A percentile compares a stretch with the other conserved stretches of the same genome.
Conservation (phyloP, 2,113 vertebrate genomes). For the Rafetus swinhoei region DNA sequence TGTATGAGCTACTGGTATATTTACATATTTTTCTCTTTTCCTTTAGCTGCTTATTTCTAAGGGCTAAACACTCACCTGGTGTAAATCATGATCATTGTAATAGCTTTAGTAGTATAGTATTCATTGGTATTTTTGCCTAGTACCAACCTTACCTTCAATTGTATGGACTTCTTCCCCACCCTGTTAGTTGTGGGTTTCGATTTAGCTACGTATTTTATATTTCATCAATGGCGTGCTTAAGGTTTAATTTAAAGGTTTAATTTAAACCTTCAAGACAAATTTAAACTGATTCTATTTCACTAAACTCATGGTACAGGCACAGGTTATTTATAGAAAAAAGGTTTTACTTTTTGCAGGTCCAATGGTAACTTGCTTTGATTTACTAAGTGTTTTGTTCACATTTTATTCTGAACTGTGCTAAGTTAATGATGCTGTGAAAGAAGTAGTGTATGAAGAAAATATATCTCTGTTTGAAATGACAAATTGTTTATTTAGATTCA, state of each 20-base stretch:
- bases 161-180: neutral
- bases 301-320: neutral
- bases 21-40: neutral
- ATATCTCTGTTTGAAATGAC: neutral
- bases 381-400: conserved; percentile 27
- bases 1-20: accelerated
- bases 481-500: neutral
- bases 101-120: neutral
- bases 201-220: conserved; percentile 15
- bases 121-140: neutral
- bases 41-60: neutral
- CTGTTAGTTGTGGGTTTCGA: neutral
- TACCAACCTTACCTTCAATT: neutral
- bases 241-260: no score
- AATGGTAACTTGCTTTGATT: conserved; percentile 47
- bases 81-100: accelerated
- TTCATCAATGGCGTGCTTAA: conserved; percentile 27
- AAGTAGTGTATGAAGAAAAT: neutral
- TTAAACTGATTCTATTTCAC: conserved; percentile 46
- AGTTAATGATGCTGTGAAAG: conserved; percentile 27
- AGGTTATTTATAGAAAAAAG: neutral
- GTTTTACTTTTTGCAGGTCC: conserved; percentile 33
- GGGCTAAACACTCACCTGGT: neutral
- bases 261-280: conserved; percentile 41
- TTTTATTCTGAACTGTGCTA: conserved; percentile 46